Evolutionary conservation across 2,113 vertebrate genomes (phyloP).

Genomic region (Pygoscelis antarcticus): DNA sequence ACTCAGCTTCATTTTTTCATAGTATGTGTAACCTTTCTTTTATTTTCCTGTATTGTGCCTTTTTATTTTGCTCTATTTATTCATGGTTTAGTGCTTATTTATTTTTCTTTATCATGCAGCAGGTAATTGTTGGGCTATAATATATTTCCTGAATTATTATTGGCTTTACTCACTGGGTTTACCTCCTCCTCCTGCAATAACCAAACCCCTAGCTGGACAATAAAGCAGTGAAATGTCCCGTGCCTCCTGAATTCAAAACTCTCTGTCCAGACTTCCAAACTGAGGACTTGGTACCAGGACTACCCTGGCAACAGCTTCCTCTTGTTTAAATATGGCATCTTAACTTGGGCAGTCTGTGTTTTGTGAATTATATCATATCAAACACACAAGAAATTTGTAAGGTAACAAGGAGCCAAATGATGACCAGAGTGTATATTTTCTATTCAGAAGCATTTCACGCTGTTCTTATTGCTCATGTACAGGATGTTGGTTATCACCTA

Average conservation of each 20-base stretch:
- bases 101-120: neutral
- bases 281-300: neutral
- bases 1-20: neutral
- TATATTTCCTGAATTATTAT: neutral
- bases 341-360: neutral
- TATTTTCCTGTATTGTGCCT: neutral
- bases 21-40: rapidly evolving
- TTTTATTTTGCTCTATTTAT: neutral
- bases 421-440: neutral
- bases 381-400: neutral
- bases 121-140: neutral
- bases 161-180: neutral
- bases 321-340: neutral
- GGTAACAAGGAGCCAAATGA: neutral
- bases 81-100: neutral
- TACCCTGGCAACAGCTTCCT: neutral
- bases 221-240: neutral
- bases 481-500: neutral
- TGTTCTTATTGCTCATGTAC: neutral
- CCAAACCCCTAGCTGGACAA: neutral
- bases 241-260: neutral
- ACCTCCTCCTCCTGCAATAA: neutral
- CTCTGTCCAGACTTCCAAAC: neutral
- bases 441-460: neutral
- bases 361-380: neutral